Base-by-base conservation (phyloP, 2,888 invertebrate species). In the Stramonita haemastoma region DNA sequence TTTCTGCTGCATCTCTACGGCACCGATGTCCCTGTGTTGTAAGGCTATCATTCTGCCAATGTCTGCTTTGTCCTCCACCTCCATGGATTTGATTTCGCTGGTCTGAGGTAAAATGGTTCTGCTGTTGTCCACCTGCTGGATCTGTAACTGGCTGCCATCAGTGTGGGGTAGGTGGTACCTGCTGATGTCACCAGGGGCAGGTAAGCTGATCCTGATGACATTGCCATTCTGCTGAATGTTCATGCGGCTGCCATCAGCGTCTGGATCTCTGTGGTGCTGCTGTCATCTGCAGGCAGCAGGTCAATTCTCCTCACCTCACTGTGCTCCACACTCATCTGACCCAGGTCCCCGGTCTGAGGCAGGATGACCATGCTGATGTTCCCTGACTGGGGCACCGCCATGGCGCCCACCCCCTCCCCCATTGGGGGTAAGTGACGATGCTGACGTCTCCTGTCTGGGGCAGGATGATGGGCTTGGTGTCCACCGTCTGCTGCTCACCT, bases 1-100 rank as follows among this genome's bases (percentile, higher is more conserved):
- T 46, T 83, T 83, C 81, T 83, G 81, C 26, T 83, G 81, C 81
- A 83, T 83, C 81, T 83, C 46, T 26, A 83, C 36, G 0, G 81
- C 46, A 46, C 2, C 22, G 81, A 46, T 26, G 5, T 83, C 46
- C 26, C 81, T 83, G 11, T 11, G 22, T 34, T 86, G 86, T 26
- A 15, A 13, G 0, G 66, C 66, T 32, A 34, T 66, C 86, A 86
- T 66, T 86, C 22, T 34, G 66, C 60, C n/a, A 19, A 86, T 19
- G 19, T 86, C 86, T 11, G 19, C 81, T 46, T 83, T 83, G 22
- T 83, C 36, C 8, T 83, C 81, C 22, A 83, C 46, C 29, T 83
- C 81, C 8, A 29, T 29, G 6, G 81, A 83, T 46, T 22, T 36
- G 29, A 86, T 57, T 29, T 86, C 66, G 6, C 60, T 57, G 26